These are phyloP conservation scores for Galeruca laticollis DNA, from an alignment of 2,888 invertebrate species.

Conservation along the genomic window DNA sequence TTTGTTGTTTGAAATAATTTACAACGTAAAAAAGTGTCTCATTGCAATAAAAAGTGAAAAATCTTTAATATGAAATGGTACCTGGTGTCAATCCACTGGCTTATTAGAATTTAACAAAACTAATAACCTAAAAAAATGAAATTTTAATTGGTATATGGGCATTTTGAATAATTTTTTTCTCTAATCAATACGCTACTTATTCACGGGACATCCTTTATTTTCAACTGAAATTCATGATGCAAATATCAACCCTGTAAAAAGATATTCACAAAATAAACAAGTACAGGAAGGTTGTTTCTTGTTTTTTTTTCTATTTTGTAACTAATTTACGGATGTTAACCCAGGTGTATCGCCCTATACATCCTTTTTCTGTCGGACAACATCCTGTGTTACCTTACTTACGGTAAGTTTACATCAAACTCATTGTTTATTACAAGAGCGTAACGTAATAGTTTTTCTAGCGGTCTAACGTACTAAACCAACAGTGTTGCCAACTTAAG, in stretches of 20 bases:
- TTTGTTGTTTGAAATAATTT: too few relatives aligned
- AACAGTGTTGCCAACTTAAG: conserved; percentile 18
- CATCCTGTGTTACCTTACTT: conserved; percentile 40
- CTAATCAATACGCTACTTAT: too few relatives aligned
- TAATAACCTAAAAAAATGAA: too few relatives aligned
- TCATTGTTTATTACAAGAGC: conserved; percentile 43
- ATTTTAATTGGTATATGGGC: too few relatives aligned
- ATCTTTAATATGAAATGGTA: too few relatives aligned
- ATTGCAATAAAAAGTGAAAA: too few relatives aligned
- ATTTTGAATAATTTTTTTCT: too few relatives aligned
- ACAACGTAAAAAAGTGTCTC: too few relatives aligned
- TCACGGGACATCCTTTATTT: too few relatives aligned
- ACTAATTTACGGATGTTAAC: conserved; percentile 24
- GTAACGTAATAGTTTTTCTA: conserved; percentile 36
- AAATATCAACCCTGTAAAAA: not conserved
- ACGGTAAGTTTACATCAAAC: conserved; percentile 24
- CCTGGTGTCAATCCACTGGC: too few relatives aligned
- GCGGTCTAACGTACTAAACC: conserved; percentile 17
- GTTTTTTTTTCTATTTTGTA: not conserved
- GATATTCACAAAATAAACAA: not conserved
- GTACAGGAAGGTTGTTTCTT: not conserved
- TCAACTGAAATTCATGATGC: too few relatives aligned
- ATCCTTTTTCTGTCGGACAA: conserved; percentile 24
- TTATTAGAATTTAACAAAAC: too few relatives aligned
- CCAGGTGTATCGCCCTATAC: conserved; percentile 36